Percentiles rank a stretch among this genome's conserved stretches.
phyloP scores from a whole-genome alignment of 2,888 invertebrate species.

The Alsophila aescularia region DNA sequence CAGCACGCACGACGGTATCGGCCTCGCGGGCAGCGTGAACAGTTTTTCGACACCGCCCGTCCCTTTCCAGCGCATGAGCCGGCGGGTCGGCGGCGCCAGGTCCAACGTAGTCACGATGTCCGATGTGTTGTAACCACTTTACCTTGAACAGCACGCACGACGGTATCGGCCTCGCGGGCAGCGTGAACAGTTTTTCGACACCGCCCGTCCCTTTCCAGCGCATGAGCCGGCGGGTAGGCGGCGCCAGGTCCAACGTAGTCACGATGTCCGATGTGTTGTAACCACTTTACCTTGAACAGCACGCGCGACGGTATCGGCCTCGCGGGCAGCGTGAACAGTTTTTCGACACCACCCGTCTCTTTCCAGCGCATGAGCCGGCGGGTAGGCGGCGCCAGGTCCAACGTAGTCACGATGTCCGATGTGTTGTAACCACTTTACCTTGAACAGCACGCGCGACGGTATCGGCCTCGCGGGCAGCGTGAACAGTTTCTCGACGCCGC shows the following conservation, averaged over 20 bases:
- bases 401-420: conserved; percentile 96
- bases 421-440: no score
- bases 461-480: conserved; percentile 95
- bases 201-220: conserved; percentile 99
- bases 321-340: conserved; percentile 96
- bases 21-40: conserved; percentile 95
- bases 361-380: conserved; percentile 98
- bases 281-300: no score
- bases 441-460: conserved; percentile 92
- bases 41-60: conserved; percentile 98
- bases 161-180: conserved; percentile 95
- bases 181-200: conserved; percentile 96
- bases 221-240: conserved; percentile 97
- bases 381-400: conserved; percentile 99
- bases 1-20: conserved; percentile 93
- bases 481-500: conserved; percentile 98
- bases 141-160: conserved; percentile 93
- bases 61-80: conserved; percentile 99
- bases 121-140: conserved; percentile 96
- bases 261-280: conserved; percentile 98
- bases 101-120: conserved; percentile 98
- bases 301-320: conserved; percentile 93
- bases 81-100: conserved; percentile 96
- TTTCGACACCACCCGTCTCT: conserved; percentile 98
- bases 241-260: conserved; percentile 97